A percentile compares a stretch with the other conserved stretches of the same genome.
These are phyloP conservation scores for Strix occidentalis DNA, from an alignment of 2,797 vertebrate genomes.

Conservation along the genomic window DNA sequence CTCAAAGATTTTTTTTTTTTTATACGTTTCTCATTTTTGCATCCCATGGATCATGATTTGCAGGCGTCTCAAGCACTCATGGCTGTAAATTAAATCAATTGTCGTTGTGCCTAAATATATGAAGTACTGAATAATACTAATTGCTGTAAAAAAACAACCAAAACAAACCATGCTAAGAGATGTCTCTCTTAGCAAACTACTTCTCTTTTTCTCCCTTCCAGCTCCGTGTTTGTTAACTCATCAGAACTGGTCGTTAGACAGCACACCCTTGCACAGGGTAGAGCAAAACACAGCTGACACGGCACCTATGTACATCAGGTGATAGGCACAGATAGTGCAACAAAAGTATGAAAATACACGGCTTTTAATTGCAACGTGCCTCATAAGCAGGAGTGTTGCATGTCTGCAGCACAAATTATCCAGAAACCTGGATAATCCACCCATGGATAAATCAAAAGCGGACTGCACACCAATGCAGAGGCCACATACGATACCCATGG, in stretches of 20 bases:
- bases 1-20: background rate
- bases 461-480: background rate
- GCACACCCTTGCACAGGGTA: background rate
- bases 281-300: background rate
- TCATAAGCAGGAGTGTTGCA: background rate
- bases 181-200: background rate
- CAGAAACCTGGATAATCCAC: background rate
- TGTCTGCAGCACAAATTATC: background rate
- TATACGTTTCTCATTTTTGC: background rate
- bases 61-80: background rate
- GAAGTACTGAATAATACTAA: background rate
- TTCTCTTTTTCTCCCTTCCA: background rate
- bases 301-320: background rate
- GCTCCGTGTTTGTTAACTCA: background rate
- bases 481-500: background rate
- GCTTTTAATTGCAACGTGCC: background rate
- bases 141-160: background rate
- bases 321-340: background rate
- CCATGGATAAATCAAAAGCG: background rate
- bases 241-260: background rate
- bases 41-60: background rate
- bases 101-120: background rate
- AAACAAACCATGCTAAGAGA: background rate
- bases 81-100: background rate
- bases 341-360: background rate